phyloP scores from a whole-genome alignment of 2,888 invertebrate species.

The Euplagia quadripunctaria region DNA sequence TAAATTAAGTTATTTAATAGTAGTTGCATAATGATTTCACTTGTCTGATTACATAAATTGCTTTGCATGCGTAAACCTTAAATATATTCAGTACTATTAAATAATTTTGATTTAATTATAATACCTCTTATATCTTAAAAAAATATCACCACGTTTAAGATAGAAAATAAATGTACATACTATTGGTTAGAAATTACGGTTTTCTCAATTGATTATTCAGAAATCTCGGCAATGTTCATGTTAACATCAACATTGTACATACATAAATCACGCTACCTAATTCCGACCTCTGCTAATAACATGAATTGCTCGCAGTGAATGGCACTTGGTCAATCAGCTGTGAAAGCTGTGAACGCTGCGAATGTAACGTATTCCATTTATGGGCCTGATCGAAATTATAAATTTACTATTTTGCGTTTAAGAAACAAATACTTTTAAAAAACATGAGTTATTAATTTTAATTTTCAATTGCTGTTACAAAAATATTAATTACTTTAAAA shows the following conservation, averaged over 20 bases:
- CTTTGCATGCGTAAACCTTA: no score
- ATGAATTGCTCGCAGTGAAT: not conserved
- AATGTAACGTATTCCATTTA: not conserved
- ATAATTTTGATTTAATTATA: no score
- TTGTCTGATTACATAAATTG: no score
- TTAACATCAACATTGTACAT: not conserved
- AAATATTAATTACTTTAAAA: no score
- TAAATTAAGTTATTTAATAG: no score
- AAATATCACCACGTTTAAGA: no score
- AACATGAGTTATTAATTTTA: not conserved
- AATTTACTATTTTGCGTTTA: not conserved
- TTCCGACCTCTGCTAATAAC: not conserved
- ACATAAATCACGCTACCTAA: not conserved
- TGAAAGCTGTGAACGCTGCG: not conserved
- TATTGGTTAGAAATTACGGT: no score
- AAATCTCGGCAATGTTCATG: not conserved
- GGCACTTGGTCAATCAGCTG: not conserved
- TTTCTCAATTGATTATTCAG: not conserved
- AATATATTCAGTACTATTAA: no score
- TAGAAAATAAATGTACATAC: no score
- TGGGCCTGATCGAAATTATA: not conserved
- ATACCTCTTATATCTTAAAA: no score
- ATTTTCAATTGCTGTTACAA: no score
- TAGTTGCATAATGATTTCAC: no score
- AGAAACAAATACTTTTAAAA: not conserved